Base-by-base conservation (phyloP, 2,888 invertebrate genomes). In the Megamerina dolium region DNA sequence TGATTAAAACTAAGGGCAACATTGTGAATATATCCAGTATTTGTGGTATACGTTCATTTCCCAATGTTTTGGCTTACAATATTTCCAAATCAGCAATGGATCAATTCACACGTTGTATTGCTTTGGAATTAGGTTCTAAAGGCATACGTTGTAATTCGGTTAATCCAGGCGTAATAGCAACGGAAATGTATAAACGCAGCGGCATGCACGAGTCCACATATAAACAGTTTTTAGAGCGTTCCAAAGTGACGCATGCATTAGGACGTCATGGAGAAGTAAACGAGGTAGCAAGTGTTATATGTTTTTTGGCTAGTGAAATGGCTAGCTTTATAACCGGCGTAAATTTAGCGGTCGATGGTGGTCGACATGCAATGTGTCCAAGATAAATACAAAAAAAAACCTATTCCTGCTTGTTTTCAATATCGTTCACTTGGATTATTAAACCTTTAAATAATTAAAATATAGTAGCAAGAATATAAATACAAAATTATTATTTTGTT, bases 11-110 rank as follows among this genome's bases (percentile, higher is more conserved):
- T 0, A 85, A 89, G 69, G 93, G 93, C 14, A 89, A 83, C 54
- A 84, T 94, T 54, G 92, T 97, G 0, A 97, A 96, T 66, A 87
- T 96, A 0, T 95, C 95, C 1, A 94, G 94, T 66, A 91, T 95
- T 0, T 87, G 85, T 60, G 96, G 96, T 8, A 74, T 91, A 9
- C 75, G 94, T 61, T 81, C 95, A 33, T 95, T 94, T 66, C 83
- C 94, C 1, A 86, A 87, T 13, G 85, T 94, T 0, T 69, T 95
- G 27, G 86, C 93, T 0, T 97, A 99, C 68, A 85, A 84, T 55
- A 82, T 96, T 70, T 92, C 93, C 2, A 97, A 99, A 73, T 79
- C 92, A 10, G 87, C 93, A 1, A 76, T 96, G 0, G 97, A 99
- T 72, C 96, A 96, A 66, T 83, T 99, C 55, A 97, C 97, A 0